Conservation (phyloP, 2,797 vertebrate genomes). For the Lacerta agilis region DNA sequence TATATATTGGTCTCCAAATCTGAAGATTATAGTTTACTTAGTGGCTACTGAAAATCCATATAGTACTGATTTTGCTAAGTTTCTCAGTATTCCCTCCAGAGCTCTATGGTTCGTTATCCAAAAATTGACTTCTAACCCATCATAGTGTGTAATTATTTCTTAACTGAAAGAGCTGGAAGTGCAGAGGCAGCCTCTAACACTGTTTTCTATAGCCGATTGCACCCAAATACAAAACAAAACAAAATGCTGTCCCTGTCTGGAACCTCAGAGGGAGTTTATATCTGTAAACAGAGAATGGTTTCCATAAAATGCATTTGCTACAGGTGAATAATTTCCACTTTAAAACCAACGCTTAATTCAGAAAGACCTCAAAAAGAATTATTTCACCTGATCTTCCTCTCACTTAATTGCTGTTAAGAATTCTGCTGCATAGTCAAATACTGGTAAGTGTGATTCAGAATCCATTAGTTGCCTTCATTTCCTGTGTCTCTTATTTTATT, state of each 20-base stretch:
- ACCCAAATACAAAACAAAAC: not conserved
- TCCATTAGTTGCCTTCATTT: slow-evolving; percentile 24
- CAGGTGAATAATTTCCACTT: slow-evolving; percentile 17
- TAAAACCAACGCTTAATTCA: slow-evolving; percentile 22
- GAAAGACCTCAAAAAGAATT: slow-evolving; percentile 12
- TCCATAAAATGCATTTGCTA: not conserved
- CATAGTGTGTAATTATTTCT: not conserved
- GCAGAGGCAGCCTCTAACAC: not conserved
- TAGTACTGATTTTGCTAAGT: not conserved
- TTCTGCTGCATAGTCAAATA: not conserved
- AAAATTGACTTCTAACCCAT: not conserved
- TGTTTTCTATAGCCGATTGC: not conserved
- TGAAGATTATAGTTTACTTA: not conserved
- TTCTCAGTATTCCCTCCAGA: slow-evolving; percentile 6
- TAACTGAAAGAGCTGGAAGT: not conserved
- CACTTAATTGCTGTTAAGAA: slow-evolving; percentile 13
- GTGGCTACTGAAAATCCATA: not conserved
- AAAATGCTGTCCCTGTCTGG: too few relatives aligned
- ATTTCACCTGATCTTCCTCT: slow-evolving; percentile 32
- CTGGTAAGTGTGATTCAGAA: not conserved
- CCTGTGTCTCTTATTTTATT: slow-evolving; percentile 36
- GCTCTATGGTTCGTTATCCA: not conserved
- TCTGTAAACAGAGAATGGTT: not conserved
- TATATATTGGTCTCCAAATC: not conserved
- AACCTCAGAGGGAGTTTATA: not conserved